Evolutionary conservation across 2,888 invertebrate species (phyloP), one percentile per base, ranked within the genome.

Genomic region (Homarus gammarus): DNA sequence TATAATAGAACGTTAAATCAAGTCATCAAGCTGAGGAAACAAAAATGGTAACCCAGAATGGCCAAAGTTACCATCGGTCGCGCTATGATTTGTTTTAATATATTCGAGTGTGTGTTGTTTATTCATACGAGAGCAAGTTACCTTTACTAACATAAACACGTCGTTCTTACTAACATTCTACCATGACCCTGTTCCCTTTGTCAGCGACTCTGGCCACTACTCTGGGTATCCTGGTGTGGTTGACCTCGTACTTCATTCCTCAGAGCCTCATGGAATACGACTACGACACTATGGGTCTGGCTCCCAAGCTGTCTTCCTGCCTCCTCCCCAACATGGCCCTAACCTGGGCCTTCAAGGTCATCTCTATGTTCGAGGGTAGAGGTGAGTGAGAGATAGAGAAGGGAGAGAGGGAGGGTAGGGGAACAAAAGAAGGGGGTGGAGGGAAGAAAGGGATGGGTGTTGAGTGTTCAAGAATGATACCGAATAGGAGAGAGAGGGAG

Each of bases 171-270:
- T n/a, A n/a, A n/a, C n/a, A n/a, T n/a, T n/a, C n/a, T n/a, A n/a
- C n/a, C 44, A 6, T 49, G 44, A 0, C 44, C 44, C 44, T 49
- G 6, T 6, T 10, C 44, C 44, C 0, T 33, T 6, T 12, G 15
- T 10, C 92, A 93, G 93, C 93, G 18, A 93, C 93, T 22, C 79
- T 93, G 64, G 93, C 93, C 15, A 93, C 93, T 22, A 92, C 93
- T 5, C 79, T 93, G 81, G 93, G 93, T 22, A 92, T 93, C 8
- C 90, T 93, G 8, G 18, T 93, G 27, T 93, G 93, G 93, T 90
- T 93, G 27, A 49, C 93, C n/a, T 92, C 92, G 72, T 93, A 92
- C 90, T 92, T 92, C 70, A 87, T 90, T 44, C 90, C 93, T 15
- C 88, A 92, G 27, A 81, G 92, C 68, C 92, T 93, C 6, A 72